Base-by-base conservation (phyloP, 2,888 invertebrate species). In the Eristalis tenax region DNA sequence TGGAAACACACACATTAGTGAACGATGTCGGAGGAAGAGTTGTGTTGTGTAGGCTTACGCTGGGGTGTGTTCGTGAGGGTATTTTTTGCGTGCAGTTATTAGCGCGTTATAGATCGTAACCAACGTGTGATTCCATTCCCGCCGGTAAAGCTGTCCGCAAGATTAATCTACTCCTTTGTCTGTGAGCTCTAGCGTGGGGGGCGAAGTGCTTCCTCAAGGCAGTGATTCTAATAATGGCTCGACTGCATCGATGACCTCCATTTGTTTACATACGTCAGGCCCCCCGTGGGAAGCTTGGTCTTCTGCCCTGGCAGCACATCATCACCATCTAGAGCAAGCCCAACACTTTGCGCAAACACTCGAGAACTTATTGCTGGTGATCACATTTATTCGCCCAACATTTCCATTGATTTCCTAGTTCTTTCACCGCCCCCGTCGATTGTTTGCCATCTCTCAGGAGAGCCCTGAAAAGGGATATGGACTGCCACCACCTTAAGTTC, bases 291-390 rank as follows among this genome's bases (percentile, higher is more conserved):
- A 57, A 8, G 10, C 10, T 50, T 71, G 74, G 68, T 74, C 81
- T 81, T 64, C 74, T 69, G 57, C 69, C 68, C 15, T 77, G 65
- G 61, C 73, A 76, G 73, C 74, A 40, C n/a, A 50, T 28, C 64
- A 38, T 57, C 80, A 40, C 50, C 68, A 50, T 69, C 43, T 68
- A 56, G 57, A 65, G 73, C 69, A 43, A 64, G 64, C 83, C 73
- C 79, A 87, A 87, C 79, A 79, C 86, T 87, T 79, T 87, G 86
- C 75, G 86, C 83, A 83, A 87, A 87, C 87, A 87, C 83, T 87
- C 73, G 87, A 79, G 83, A 80, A 87, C 83, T 87, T 87, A 87
- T 87, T 76, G 83, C 57, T 68, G 28, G 63, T 79, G 79, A 71
- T 86, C 74, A 83, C 86, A 83, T 86, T 82, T 86, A 86, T 86